Evolutionary conservation across 2,797 vertebrate species (phyloP).

Genomic region (Leptodon cayanensis): DNA sequence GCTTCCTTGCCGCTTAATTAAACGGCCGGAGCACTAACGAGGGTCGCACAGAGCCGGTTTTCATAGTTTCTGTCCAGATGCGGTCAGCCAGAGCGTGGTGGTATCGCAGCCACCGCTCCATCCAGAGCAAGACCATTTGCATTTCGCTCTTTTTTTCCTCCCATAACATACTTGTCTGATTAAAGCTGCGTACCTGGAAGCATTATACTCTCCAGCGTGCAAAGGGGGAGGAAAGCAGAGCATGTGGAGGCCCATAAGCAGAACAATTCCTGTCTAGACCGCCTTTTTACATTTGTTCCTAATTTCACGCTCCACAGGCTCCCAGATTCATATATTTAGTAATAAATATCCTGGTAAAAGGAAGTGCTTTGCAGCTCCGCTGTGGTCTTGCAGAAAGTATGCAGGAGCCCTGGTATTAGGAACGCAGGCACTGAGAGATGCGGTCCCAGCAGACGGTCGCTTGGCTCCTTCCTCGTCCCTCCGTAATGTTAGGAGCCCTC

Average conservation of each 20-base stretch:
- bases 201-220: conserved; percentile 31
- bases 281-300: conserved; percentile 75
- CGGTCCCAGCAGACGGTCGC: not conserved
- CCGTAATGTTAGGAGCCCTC: not conserved
- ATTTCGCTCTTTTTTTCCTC: not conserved
- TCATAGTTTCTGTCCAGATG: not conserved
- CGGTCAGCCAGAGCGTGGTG: not conserved
- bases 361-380: conserved; percentile 24
- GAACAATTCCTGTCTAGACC: conserved; percentile 79
- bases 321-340: conserved; percentile 59
- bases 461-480: not conserved
- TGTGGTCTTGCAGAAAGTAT: conserved; percentile 6
- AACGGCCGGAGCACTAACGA: fast-evolving
- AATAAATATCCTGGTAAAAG: conserved; percentile 57
- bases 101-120: not conserved
- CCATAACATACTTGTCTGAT: conserved; percentile 39
- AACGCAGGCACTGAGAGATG: not conserved
- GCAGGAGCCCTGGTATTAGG: not conserved
- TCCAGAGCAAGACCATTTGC: not conserved
- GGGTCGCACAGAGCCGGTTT: not conserved
- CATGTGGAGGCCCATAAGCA: conserved; percentile 32
- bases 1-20: not conserved
- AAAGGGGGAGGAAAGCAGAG: not conserved
- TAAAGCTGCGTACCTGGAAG: conserved; percentile 63
- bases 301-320: conserved; percentile 75